Evolutionary conservation across 2,797 vertebrate species (phyloP), one percentile per base, ranked within the genome.

Genomic region (Crocodylus rhombifer): DNA sequence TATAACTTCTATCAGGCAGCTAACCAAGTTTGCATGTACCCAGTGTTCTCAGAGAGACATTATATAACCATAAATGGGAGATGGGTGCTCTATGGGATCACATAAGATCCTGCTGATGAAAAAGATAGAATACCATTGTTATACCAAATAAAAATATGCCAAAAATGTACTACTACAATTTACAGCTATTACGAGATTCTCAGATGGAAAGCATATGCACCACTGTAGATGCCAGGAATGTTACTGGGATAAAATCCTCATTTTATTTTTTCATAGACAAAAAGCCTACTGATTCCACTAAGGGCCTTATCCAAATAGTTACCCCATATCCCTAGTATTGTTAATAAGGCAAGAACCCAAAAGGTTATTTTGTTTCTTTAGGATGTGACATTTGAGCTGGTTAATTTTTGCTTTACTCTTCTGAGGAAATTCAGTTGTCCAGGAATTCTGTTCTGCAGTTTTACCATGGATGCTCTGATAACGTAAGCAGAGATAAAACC

Each of bases 31-130:
- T 73, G 33, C 14, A 42, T 62, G 16, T 69, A 28, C 20, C n/a
- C 4, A 0, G 30, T 8, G 56, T 4, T 78, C 81, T 36, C 62
- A 81, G 30, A 80, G 20, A 5, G 36, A 13, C 0, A 5, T 0
- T 25, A 81, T 30, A 4, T 6, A 51, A 21, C 13, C 25, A 23
- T 25, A 6, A 51, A 25, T 69, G 30, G 65, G 28, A 21, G 17
- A 23, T 25, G 69, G 25, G 21, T 26, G 13, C 12, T 25, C 21
- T 36, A 51, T 14, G 69, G 14, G 42, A 73, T 42, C 25, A 26
- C 4, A 36, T 25, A 42, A 51, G 36, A 73, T 15, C 21, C 21
- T 51, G 36, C 23, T 6, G 23, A 73, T 10, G 23, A 62, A 62
- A 30, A 73, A 73, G 51, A 33, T 30, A 33, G 20, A 51, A 23